A percentile compares a stretch with the other conserved stretches of the same genome.
phyloP scores from a whole-genome alignment of 2,113 vertebrate species.

The Ctenomys sociabilis region DNA sequence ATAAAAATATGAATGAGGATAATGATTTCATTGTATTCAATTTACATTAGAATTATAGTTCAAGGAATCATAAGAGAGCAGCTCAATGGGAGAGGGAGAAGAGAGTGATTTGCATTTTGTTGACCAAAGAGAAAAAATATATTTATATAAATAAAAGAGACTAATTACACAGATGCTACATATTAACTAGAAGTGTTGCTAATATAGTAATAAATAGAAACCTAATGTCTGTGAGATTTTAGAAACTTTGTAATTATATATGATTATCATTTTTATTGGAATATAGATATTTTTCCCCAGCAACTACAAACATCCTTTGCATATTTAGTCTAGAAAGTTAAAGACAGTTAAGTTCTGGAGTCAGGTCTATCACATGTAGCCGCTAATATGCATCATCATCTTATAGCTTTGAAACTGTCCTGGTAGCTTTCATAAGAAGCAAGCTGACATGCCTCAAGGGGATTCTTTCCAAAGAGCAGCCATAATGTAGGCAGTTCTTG shows the following conservation, averaged over 20 bases:
- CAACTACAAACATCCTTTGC: not conserved
- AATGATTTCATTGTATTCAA: slow-evolving; percentile 27
- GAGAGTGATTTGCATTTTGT: not conserved
- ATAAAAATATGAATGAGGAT: not conserved
- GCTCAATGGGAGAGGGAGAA: not conserved
- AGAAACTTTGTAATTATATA: not conserved
- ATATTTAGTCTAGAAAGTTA: not conserved
- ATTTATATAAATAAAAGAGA: not conserved
- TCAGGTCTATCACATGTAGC: not conserved
- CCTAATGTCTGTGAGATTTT: not conserved
- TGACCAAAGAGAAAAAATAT: slow-evolving; percentile 24
- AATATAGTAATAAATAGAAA: not conserved
- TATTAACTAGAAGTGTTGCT: not conserved
- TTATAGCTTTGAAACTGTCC: not conserved
- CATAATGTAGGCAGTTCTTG: not conserved
- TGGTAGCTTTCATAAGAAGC: not conserved
- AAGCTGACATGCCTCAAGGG: slow-evolving; percentile 42
- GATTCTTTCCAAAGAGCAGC: slow-evolving; percentile 10
- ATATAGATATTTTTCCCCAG: not conserved
- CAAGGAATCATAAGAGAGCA: not conserved
- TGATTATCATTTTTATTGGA: not conserved
- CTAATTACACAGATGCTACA: not conserved
- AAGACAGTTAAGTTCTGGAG: slow-evolving; percentile 4
- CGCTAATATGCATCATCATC: not conserved
- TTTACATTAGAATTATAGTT: not conserved